Evolutionary conservation across 2,113 vertebrate genomes (phyloP), one percentile per base, ranked within the genome.

Genomic region (Typhlomys cinereus): DNA sequence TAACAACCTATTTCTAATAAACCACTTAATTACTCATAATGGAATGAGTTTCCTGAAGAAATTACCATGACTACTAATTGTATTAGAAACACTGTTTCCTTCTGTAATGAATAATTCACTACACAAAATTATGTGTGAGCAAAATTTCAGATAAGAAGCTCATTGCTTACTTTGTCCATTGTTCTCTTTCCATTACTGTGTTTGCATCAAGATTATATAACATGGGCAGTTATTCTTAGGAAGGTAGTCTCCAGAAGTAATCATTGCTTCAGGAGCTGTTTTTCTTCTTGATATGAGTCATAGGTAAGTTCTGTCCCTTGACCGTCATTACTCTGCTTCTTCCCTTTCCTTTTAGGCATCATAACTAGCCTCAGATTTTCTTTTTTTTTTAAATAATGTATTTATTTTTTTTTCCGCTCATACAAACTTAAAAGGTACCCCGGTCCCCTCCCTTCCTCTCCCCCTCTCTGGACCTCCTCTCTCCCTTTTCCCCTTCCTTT

Each of bases 271-370:
- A n/a, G 5, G 3, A 25, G 1, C 17, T 36, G 1, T 44, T 59
- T 76, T 44, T 31, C 5, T 14, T 14, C 34, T 81, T 59, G 6
- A 52, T 70, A 20, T 44, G 15, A 7, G 46, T 48, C 78, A 74
- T 70, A 20, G 18, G 17, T 50, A 57, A 31, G 41, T 44, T 80
- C 8, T 39, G 15, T 11, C 4, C 9, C 27, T 20, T 44, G 25
- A 5, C 20, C 54, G 0, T 31, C 9, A 4, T 84, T 31, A 7
- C 27, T 41, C 1, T 31, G 36, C 48, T 2, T 41, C 41, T 67
- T 7, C 31, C 41, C 11, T 21, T 27, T 2, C 4, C 7, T n/a
- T 12, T n/a, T 3, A 18, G 27, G 9, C 1, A 9, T 2, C 4
- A 36, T 7, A 9, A 11, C 20, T 64, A 85, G 7, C 14, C 10